A percentile compares a stretch with the other conserved stretches of the same genome.
phyloP scores from a whole-genome alignment of 2,113 vertebrate species.

The Salminus brasiliensis region DNA sequence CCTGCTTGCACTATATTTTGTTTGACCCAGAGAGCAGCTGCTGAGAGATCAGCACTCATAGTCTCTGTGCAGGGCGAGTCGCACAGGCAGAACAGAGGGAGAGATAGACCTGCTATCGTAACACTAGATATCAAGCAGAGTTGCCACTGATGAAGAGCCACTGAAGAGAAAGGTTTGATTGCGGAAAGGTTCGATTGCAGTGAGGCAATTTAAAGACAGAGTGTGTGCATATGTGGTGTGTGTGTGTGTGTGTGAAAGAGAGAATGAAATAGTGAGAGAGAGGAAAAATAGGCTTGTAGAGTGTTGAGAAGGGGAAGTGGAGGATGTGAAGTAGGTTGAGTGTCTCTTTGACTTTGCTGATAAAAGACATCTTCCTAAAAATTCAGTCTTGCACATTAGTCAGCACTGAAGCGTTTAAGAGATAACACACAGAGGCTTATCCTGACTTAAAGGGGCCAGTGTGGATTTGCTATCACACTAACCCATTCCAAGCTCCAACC shows the following conservation, averaged over 20 bases:
- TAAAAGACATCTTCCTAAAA: constrained; percentile 12
- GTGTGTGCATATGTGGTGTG: constrained; percentile 22
- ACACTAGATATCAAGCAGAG: background rate
- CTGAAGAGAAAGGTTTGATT: constrained; percentile 25
- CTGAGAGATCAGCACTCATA: background rate
- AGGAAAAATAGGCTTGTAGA: background rate
- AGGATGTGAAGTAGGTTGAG: constrained; percentile 28
- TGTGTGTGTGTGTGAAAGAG: constrained; percentile 16
- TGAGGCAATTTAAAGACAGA: constrained; percentile 37
- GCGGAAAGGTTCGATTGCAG: constrained; percentile 35
- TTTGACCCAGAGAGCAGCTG: constrained; percentile 8
- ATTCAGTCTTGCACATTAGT: background rate
- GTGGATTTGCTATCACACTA: constrained; percentile 3
- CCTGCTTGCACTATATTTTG: background rate
- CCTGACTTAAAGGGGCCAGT: background rate
- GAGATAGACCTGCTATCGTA: background rate
- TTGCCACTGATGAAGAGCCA: constrained; percentile 38
- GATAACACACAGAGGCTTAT: background rate
- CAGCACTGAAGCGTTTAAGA: background rate
- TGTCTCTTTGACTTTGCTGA: constrained; percentile 3
- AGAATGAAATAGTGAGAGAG: background rate
- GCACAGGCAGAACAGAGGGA: background rate
- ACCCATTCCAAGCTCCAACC: constrained; percentile 7
- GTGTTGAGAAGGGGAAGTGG: constrained; percentile 4
- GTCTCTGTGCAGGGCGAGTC: background rate